Evolutionary conservation across 2,888 invertebrate species (phyloP), one percentile per base, ranked within the genome.

Genomic region (Deilephila porcellus): DNA sequence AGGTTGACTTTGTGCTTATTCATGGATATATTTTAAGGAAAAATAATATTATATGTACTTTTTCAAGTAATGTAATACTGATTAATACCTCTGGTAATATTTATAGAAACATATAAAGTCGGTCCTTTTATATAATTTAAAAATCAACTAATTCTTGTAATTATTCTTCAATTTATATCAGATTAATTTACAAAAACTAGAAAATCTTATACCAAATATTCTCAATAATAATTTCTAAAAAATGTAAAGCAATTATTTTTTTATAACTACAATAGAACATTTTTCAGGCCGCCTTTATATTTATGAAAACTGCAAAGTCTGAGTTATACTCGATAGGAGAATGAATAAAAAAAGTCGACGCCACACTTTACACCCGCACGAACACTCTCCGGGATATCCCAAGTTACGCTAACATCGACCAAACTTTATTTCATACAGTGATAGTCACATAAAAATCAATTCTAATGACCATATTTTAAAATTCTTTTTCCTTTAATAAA

Each of bases 361-460:
- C 91, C 86, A 90, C 78, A 85, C 79, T 70, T 64, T 8, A 70
- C 19, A 78, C 77, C 80, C 76, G 70, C 75, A 77, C 78, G 79
- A 86, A 86, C 83, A 85, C 85, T 88, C 83, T 78, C 87, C 90
- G 93, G 93, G 92, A 88, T 92, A 92, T 85, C 93, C 93, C 93
- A 89, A 83, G 88, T 93, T 93, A 88, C 92, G 91, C 85, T 91
- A 92, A 87, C 90, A 90, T 88, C 89, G 89, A 90, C 90, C 89
- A 89, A 90, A 89, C 87, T 85, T 80, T 79, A 85, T 80, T 83
- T 80, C 79, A 77, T 77, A 77, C 76, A 75, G 76, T 78, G 74
- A 73, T 3, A 19, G 11, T 5, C 25, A 37, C 25, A 19, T 37
- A 19, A 86, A 88, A 86, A 77, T 72, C 72, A 63, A 84, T 85